phyloP scores from a whole-genome alignment of 1,140 invertebrate species.

The Diprion similis region DNA sequence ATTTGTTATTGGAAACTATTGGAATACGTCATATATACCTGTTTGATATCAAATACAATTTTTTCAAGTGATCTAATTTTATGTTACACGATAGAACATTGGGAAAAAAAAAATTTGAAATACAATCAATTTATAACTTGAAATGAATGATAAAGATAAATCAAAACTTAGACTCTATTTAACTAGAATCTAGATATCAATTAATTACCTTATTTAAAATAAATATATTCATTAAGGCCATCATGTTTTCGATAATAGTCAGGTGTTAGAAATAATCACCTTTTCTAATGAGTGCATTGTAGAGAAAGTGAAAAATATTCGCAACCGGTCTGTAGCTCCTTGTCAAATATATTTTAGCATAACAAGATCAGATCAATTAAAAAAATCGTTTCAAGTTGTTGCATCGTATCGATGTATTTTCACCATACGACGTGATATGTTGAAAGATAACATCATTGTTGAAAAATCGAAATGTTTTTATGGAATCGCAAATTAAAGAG shows the following conservation, averaged over 20 bases:
- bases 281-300: too few species aligned
- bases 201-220: slow-evolving; percentile 4
- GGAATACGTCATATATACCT: not conserved
- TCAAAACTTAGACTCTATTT: slow-evolving; percentile 4
- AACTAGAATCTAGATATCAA: not conserved
- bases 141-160: not conserved
- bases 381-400: not conserved
- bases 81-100: not conserved
- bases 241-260: slow-evolving; percentile 7
- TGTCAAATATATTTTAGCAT: not conserved
- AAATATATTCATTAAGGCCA: slow-evolving; percentile 6
- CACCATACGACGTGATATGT: not conserved
- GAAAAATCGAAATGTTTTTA: not conserved
- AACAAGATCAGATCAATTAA: not conserved
- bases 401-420: not conserved
- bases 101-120: not conserved
- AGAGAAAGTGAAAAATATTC: too few species aligned
- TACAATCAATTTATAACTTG: not conserved
- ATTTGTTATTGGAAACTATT: not conserved
- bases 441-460: not conserved
- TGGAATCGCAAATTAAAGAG: not conserved
- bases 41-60: slow-evolving; percentile 4
- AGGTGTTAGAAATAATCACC: not conserved
- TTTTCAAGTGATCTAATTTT: not conserved
- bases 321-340: too few species aligned